These are phyloP conservation scores for Tetranychus piercei DNA, from an alignment of 2,888 invertebrate genomes.

Conservation along the genomic window DNA sequence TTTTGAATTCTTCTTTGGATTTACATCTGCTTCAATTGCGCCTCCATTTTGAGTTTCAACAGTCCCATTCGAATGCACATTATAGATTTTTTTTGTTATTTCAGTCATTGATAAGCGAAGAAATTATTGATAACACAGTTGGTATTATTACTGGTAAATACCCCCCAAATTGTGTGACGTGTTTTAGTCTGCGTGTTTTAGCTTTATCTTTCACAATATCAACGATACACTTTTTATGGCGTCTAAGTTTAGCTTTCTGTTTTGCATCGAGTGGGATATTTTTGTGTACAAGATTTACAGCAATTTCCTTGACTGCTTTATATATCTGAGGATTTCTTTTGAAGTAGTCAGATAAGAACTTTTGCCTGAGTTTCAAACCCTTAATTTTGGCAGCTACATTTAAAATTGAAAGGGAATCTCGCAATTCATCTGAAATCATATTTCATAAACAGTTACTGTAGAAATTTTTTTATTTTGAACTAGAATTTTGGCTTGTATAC, in stretches of 20 bases:
- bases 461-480: constrained; percentile 1
- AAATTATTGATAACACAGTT: constrained; percentile 3
- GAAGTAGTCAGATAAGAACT: not conserved
- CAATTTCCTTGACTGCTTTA: constrained; percentile 14
- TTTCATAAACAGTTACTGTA: constrained; percentile 10
- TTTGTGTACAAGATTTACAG: constrained; percentile 7
- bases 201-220: not conserved
- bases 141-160: constrained; percentile 18
- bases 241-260: not conserved
- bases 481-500: not conserved
- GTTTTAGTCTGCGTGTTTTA: not conserved
- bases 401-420: not conserved
- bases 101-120: constrained; percentile 6
- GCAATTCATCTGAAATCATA: not conserved
- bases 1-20: too few relatives aligned
- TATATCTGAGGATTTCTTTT: not conserved
- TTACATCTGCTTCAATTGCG: too few relatives aligned
- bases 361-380: not conserved
- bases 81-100: not conserved
- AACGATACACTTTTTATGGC: not conserved
- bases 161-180: constrained; percentile 18
- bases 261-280: constrained; percentile 4
- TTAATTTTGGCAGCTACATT: not conserved
- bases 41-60: too few relatives aligned
- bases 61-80: too few relatives aligned